These are phyloP conservation scores for Xyrichtys novacula DNA, from an alignment of 2,797 vertebrate genomes.

Conservation along the genomic window DNA sequence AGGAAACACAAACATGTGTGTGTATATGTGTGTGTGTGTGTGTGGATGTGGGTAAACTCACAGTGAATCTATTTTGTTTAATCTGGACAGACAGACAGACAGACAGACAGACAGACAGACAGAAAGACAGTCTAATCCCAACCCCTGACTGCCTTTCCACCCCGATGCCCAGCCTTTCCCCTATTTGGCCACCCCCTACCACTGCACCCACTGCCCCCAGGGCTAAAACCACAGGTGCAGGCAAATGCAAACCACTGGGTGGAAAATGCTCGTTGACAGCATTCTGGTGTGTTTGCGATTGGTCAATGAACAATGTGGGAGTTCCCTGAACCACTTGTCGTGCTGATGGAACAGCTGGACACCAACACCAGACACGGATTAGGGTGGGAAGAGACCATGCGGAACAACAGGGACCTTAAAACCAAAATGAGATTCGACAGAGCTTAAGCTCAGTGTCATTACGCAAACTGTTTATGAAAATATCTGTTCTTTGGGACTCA, in stretches of 20 bases:
- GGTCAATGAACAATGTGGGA: conserved; percentile 84
- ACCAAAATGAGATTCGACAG: conserved; percentile 71
- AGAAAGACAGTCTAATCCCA: conserved; percentile 74
- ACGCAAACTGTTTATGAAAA: conserved; percentile 42
- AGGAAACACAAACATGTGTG: conserved; percentile 64
- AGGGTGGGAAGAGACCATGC: conserved; percentile 70
- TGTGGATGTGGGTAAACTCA: conserved; percentile 11
- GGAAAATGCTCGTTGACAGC: conserved; percentile 81
- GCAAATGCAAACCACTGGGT: conserved; percentile 79
- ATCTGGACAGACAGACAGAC: conserved; percentile 62
- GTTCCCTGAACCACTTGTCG: conserved; percentile 82
- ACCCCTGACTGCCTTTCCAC: conserved; percentile 72
- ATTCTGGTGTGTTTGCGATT: conserved; percentile 80
- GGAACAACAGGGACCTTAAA: conserved; percentile 65
- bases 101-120: conserved; percentile 66
- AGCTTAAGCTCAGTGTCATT: conserved; percentile 69
- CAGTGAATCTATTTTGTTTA: conserved; percentile 70
- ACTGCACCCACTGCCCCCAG: conserved; percentile 58
- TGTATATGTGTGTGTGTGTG: conserved; percentile 24
- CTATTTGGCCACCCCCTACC: conserved; percentile 34
- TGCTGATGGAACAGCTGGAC: conserved; percentile 83
- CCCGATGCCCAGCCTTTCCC: conserved; percentile 56
- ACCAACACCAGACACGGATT: conserved; percentile 69
- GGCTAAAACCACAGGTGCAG: conserved; percentile 80
- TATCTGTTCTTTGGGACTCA: not conserved